These are phyloP conservation scores for Trachelus troglodyta DNA, from an alignment of 2,888 invertebrate species.

Conservation along the genomic window DNA sequence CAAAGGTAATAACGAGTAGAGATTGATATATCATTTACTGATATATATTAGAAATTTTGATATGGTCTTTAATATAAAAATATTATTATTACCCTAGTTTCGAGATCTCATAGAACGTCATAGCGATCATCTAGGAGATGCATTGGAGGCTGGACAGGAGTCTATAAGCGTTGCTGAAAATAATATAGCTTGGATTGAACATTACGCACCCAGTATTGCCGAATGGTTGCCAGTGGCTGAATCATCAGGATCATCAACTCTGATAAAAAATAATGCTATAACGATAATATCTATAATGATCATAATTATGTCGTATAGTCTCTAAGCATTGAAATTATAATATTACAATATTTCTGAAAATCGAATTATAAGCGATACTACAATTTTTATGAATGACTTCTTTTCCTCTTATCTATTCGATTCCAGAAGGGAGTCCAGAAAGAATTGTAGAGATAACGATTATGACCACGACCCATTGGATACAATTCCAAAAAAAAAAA, in stretches of 20 bases:
- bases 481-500: neutral
- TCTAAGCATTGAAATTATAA: neutral
- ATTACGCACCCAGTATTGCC: slow-evolving; percentile 12
- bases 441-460: neutral
- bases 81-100: slow-evolving; percentile 15
- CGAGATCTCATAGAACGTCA: neutral
- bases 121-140: slow-evolving; percentile 10
- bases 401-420: neutral
- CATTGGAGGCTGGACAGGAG: slow-evolving; percentile 7
- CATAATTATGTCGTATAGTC: neutral
- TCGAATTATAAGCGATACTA: neutral
- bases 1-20: slow-evolving; percentile 34
- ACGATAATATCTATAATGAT: neutral
- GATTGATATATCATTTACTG: neutral
- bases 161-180: slow-evolving; percentile 18
- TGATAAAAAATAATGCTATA: neutral
- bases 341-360: neutral
- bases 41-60: neutral
- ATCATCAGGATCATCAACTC: neutral
- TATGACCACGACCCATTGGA: neutral
- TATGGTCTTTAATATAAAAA: slow-evolving; percentile 13
- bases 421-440: neutral
- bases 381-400: no score
- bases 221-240: neutral
- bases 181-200: slow-evolving; percentile 42